phyloP scores from a whole-genome alignment of 2,797 vertebrate genomes.

The Coreius guichenoti region DNA sequence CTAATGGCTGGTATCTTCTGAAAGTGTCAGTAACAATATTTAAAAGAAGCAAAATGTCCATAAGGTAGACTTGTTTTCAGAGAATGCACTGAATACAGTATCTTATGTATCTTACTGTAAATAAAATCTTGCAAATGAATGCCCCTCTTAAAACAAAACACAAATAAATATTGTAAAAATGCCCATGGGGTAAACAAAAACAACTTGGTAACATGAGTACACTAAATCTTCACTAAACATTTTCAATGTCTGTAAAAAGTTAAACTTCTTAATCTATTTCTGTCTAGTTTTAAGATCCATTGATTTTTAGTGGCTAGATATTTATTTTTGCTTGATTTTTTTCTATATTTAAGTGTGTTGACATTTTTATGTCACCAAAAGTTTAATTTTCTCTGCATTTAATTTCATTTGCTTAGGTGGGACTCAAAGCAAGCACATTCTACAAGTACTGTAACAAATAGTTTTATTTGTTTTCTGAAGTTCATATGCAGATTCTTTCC shows the following conservation, averaged over 20 bases:
- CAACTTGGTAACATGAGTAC: too few species aligned
- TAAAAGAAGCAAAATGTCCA: neutral
- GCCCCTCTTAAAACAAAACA: neutral
- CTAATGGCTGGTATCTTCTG: neutral
- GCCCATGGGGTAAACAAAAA: neutral
- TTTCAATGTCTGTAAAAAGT: neutral
- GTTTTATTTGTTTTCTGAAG: neutral
- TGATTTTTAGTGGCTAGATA: neutral
- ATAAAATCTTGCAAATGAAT: neutral
- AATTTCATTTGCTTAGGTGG: neutral
- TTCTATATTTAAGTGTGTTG: neutral
- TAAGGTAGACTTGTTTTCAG: neutral
- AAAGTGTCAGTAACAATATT: neutral
- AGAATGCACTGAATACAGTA: neutral
- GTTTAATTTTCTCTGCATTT: neutral
- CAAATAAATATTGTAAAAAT: neutral
- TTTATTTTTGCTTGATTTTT: neutral
- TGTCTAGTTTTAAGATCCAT: neutral
- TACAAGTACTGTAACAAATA: neutral
- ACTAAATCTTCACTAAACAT: neutral
- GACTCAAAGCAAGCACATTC: neutral
- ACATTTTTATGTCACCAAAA: neutral
- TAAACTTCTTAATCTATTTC: neutral
- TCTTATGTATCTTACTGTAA: neutral
- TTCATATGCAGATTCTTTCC: constrained; percentile 1